phyloP scores from a whole-genome alignment of 1,140 invertebrate genomes.

The Hetaerina americana region DNA sequence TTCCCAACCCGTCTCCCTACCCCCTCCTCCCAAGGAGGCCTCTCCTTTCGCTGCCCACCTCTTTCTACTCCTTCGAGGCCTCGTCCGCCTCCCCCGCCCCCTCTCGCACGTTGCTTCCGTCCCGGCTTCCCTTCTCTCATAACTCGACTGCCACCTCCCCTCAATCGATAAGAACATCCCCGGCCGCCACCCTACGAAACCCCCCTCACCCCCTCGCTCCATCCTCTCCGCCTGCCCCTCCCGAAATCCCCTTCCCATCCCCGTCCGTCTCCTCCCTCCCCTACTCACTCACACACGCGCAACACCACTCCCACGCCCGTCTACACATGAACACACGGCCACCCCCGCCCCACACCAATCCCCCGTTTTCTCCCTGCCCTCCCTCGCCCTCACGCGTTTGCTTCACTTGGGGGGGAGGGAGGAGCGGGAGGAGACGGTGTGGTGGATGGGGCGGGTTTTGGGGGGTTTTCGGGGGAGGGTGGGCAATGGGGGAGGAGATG shows the following conservation, averaged over 20 bases:
- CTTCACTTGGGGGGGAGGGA: no score
- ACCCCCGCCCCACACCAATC: background rate
- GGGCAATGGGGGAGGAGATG: no score
- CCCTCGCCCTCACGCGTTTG: background rate
- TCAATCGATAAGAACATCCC: conserved; percentile 12
- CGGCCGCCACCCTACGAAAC: no score
- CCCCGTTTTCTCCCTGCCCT: background rate
- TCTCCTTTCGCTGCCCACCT: background rate
- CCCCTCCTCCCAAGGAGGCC: no score
- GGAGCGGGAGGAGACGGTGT: no score
- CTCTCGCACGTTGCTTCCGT: conserved; percentile 1
- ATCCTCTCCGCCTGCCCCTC: no score
- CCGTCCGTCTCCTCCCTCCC: background rate
- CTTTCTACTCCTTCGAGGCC: background rate
- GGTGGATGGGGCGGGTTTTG: no score
- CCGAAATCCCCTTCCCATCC: background rate
- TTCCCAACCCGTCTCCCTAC: background rate
- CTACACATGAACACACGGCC: background rate
- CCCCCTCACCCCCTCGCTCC: no score
- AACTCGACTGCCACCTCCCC: conserved; percentile 14
- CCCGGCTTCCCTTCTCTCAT: conserved; percentile 11
- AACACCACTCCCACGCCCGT: background rate
- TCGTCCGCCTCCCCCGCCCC: background rate
- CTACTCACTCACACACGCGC: background rate
- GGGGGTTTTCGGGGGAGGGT: no score